phyloP scores from a whole-genome alignment of 2,797 vertebrate species.

The Aratinga solstitialis region DNA sequence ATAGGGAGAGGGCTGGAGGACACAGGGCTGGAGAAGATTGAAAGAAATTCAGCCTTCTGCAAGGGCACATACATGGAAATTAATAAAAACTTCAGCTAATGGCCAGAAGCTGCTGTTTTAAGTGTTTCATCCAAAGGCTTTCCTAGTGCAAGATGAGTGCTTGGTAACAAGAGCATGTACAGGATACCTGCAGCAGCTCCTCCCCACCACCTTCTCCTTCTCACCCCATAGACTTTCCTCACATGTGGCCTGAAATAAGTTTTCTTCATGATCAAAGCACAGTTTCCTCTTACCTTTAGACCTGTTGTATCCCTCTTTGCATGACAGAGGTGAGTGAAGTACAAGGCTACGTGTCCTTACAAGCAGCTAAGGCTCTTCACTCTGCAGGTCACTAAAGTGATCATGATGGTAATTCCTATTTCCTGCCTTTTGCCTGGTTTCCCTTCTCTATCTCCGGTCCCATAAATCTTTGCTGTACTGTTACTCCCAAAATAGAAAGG shows the following conservation, averaged over 20 bases:
- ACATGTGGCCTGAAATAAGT: neutral
- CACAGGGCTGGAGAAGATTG: neutral
- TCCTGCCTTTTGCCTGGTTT: neutral
- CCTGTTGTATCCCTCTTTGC: neutral
- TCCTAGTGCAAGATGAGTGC: neutral
- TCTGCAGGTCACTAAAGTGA: neutral
- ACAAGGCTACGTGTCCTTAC: neutral
- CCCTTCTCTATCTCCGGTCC: neutral
- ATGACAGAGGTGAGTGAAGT: neutral
- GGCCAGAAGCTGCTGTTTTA: conserved; percentile 27
- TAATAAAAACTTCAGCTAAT: conserved; percentile 33
- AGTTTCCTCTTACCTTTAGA: neutral
- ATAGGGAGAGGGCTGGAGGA: neutral
- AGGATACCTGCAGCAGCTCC: neutral
- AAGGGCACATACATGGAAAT: conserved; percentile 10
- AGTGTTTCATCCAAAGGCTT: conserved; percentile 4
- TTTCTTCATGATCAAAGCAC: neutral
- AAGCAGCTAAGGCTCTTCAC: neutral
- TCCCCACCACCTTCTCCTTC: neutral
- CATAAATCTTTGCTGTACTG: neutral
- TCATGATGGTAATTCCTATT: fast-evolving
- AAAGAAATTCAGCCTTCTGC: conserved; percentile 31
- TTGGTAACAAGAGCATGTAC: neutral
- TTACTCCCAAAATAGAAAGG: neutral
- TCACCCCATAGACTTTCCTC: neutral